Percentiles rank a stretch among this genome's conserved stretches.
Conservation (phyloP, 2,797 vertebrate species). For the Schizopygopsis pylzovi region DNA sequence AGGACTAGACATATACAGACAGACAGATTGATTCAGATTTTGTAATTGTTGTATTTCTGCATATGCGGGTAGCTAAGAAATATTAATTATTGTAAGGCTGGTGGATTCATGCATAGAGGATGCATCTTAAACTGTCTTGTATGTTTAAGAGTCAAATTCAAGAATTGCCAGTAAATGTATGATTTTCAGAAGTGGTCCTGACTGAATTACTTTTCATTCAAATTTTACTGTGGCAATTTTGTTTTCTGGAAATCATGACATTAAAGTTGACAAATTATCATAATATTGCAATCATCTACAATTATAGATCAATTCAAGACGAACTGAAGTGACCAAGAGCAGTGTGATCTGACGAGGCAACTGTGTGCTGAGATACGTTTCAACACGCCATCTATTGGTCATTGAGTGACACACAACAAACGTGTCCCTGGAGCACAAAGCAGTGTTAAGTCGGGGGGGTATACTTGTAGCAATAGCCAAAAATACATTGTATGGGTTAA, state of each 20-base stretch:
- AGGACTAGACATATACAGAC: no score
- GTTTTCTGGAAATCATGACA: not conserved
- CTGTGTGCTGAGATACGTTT: not conserved
- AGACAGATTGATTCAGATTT: no score
- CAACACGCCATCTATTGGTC: not conserved
- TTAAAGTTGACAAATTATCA: not conserved
- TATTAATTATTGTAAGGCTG: not conserved
- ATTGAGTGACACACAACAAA: not conserved
- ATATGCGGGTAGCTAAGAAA: not conserved
- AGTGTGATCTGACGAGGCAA: not conserved
- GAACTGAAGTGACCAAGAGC: no score
- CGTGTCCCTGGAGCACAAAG: no score
- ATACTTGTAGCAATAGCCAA: no score
- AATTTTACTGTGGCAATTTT: not conserved
- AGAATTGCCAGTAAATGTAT: not conserved
- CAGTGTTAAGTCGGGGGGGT: no score
- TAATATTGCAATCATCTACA: not conserved
- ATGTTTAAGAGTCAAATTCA: not conserved
- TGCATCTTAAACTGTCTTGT: not conserved
- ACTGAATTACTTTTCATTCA: no score
- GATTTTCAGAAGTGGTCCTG: no score
- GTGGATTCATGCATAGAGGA: not conserved
- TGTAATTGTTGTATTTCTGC: not conserved
- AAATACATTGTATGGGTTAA: no score
- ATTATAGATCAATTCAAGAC: not conserved